phyloP scores from a whole-genome alignment of 1,140 invertebrate species.

The Wasmannia auropunctata region DNA sequence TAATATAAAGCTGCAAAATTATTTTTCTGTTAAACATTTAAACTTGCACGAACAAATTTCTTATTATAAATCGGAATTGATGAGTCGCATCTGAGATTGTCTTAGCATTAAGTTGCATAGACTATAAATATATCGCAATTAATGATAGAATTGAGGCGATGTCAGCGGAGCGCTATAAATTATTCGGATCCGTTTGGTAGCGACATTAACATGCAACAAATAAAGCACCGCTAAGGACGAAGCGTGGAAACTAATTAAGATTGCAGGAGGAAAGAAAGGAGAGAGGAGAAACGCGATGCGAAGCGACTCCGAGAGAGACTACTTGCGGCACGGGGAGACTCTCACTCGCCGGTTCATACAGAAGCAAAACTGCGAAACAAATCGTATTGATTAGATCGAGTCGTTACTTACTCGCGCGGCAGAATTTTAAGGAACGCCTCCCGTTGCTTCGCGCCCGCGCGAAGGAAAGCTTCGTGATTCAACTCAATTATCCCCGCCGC shows the following conservation, averaged over 20 bases:
- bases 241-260: slow-evolving; percentile 47
- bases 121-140: background rate
- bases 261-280: slow-evolving; percentile 30
- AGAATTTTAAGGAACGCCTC: slow-evolving; percentile 64
- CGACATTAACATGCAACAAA: slow-evolving; percentile 10
- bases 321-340: background rate
- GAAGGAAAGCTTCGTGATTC: slow-evolving; percentile 54
- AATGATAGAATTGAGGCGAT: background rate
- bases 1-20: background rate
- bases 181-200: slow-evolving; percentile 23
- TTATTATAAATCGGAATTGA: background rate
- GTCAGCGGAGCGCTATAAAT: background rate
- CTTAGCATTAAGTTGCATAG: background rate
- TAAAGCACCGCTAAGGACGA: slow-evolving; percentile 7
- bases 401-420: slow-evolving; percentile 59
- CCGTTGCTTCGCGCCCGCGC: slow-evolving; percentile 32
- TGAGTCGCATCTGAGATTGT: slow-evolving; percentile 3
- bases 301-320: slow-evolving; percentile 23
- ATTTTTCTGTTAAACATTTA: background rate
- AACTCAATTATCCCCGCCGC: slow-evolving; percentile 47
- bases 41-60: background rate
- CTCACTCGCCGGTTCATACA: slow-evolving; percentile 11
- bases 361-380: slow-evolving; percentile 66
- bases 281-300: slow-evolving; percentile 53
- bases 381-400: slow-evolving; percentile 73